Evolutionary conservation across 2,797 vertebrate genomes (phyloP).

Genomic region (Coreius guichenoti): DNA sequence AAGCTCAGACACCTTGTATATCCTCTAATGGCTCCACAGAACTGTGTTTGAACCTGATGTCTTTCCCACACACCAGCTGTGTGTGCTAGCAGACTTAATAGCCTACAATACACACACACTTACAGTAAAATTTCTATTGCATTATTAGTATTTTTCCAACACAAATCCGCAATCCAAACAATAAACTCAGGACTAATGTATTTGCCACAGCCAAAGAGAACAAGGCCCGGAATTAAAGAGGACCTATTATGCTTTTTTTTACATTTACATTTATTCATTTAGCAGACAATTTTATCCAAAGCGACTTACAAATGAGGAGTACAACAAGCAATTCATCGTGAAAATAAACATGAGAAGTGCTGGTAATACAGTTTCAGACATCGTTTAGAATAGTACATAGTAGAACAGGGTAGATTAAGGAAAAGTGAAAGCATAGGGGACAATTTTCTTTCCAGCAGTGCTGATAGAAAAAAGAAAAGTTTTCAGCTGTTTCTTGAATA

Average conservation of each 20-base stretch:
- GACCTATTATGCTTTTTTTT: background rate
- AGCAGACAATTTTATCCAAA: background rate
- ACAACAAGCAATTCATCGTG: background rate
- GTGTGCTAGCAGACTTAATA: background rate
- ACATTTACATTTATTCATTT: background rate
- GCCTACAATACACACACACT: background rate
- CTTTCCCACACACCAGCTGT: conserved; percentile 16
- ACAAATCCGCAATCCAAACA: background rate
- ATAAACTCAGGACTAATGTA: background rate
- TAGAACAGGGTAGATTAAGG: too few species aligned
- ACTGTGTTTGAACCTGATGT: background rate
- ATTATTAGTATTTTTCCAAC: conserved; percentile 9
- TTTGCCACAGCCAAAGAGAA: background rate
- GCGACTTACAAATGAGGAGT: background rate
- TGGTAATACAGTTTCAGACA: too few species aligned
- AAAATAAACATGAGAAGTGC: too few species aligned
- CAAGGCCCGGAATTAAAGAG: background rate
- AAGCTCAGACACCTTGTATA: conserved; percentile 21
- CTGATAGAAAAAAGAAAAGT: background rate
- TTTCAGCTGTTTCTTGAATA: background rate
- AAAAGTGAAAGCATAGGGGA: too few species aligned
- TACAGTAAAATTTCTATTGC: background rate
- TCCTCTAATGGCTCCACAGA: conserved; percentile 6
- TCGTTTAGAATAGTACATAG: too few species aligned
- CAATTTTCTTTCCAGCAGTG: background rate